Percentiles rank a stretch among this genome's conserved stretches.
phyloP scores from a whole-genome alignment of 2,888 invertebrate genomes.

The Pimpla rufipes region DNA sequence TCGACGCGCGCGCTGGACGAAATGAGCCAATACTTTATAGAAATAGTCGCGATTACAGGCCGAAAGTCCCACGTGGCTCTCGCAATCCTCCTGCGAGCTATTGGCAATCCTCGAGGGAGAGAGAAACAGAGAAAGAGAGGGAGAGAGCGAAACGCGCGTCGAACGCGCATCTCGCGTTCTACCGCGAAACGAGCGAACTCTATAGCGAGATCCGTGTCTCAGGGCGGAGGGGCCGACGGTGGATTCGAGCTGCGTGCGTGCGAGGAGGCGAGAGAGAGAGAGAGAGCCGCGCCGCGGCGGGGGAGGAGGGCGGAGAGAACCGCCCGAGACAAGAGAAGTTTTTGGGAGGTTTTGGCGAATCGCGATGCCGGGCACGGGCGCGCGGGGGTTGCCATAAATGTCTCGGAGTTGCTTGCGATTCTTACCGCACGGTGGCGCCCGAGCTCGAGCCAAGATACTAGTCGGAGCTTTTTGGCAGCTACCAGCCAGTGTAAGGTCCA shows the following conservation, averaged over 20 bases:
- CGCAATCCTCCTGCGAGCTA: conserved; percentile 16
- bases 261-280: neutral
- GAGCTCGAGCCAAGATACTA: conserved; percentile 82
- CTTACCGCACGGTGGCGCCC: conserved; percentile 80
- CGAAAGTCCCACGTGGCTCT: conserved; percentile 33
- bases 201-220: conserved; percentile 1
- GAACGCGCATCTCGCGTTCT: conserved; percentile 9
- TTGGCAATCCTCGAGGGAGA: conserved; percentile 40
- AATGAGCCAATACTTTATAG: conserved; percentile 13
- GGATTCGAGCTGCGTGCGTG: neutral
- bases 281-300: no score
- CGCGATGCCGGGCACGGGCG: conserved; percentile 50
- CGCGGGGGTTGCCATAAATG: conserved; percentile 85
- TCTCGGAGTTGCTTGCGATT: conserved; percentile 76
- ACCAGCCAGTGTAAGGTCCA: conserved; percentile 84
- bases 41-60: neutral
- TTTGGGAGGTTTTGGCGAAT: conserved; percentile 61
- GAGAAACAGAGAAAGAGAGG: no score
- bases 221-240: neutral
- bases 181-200: conserved; percentile 5
- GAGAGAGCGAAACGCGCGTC: conserved; percentile 32
- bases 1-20: neutral
- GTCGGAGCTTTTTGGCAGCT: conserved; percentile 83
- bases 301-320: neutral
- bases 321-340: conserved; percentile 33